Evolutionary conservation across 53 echinoderm and acorn worm genomes (phyloP).

Genomic region (Zoroaster sp.): DNA sequence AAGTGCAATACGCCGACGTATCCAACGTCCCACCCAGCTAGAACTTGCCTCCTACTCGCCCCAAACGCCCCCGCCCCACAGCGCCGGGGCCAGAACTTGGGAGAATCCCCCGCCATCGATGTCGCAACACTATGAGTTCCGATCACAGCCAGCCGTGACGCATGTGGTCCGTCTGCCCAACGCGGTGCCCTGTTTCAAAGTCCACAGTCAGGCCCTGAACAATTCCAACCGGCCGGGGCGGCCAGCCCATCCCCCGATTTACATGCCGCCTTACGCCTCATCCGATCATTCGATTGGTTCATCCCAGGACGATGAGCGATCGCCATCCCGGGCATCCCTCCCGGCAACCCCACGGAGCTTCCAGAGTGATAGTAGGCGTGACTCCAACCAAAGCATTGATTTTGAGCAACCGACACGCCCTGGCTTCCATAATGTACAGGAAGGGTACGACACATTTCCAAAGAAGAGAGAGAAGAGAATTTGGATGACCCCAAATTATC

Average conservation of each 20-base stretch:
- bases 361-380: constrained; percentile 2
- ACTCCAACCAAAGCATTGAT: constrained; percentile 60
- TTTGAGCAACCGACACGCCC: constrained; percentile 18
- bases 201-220: constrained; percentile 56
- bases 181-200: constrained; percentile 70
- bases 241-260: neutral
- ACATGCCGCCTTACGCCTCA: constrained; percentile 30
- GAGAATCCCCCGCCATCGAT: neutral
- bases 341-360: constrained; percentile 55
- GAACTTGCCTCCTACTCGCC: constrained; percentile 49
- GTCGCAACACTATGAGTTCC: constrained; percentile 30
- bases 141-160: constrained; percentile 58
- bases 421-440: neutral
- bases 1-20: constrained; percentile 72
- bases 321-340: constrained; percentile 67
- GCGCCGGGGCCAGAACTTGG: neutral
- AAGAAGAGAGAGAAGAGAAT: constrained; percentile 61
- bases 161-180: constrained; percentile 70
- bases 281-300: constrained; percentile 17
- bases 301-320: constrained; percentile 31
- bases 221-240: constrained; percentile 29
- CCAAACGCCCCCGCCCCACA: constrained; percentile 38
- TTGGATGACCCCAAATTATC: constrained; percentile 33
- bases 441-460: constrained; percentile 66
- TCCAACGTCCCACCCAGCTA: constrained; percentile 47